Percentiles rank a stretch among this genome's conserved stretches.
Conservation (phyloP, 2,888 invertebrate species). For the Crocallis elinguaria region DNA sequence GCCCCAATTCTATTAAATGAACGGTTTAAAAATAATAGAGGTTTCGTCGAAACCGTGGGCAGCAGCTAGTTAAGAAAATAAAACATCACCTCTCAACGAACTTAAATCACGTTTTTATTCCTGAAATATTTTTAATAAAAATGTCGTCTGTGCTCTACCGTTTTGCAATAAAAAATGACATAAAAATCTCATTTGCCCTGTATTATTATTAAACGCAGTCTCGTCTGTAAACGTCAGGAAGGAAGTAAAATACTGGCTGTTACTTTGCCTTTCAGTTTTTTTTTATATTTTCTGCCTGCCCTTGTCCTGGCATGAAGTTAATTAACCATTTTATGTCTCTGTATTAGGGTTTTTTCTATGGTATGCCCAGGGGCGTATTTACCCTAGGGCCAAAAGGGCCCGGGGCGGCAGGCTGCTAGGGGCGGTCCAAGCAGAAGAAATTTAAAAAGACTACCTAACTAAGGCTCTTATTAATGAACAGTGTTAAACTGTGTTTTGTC, state of each 20-base stretch:
- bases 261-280: neutral
- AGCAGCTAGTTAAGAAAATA: slow-evolving; percentile 9
- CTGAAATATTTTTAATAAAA: slow-evolving; percentile 34
- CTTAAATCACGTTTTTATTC: slow-evolving; percentile 17
- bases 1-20: too few species aligned
- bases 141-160: slow-evolving; percentile 24
- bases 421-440: too few species aligned
- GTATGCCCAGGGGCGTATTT: too few species aligned
- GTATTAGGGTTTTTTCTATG: too few species aligned
- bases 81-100: neutral
- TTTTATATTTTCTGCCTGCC: slow-evolving; percentile 4
- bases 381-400: too few species aligned
- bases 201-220: slow-evolving; percentile 25
- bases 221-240: slow-evolving; percentile 16
- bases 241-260: slow-evolving; percentile 13
- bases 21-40: too few species aligned
- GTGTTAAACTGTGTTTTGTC: too few species aligned
- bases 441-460: too few species aligned
- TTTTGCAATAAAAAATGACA: slow-evolving; percentile 32
- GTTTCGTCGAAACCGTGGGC: too few species aligned
- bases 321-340: neutral
- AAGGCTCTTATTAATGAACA: too few species aligned
- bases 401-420: too few species aligned
- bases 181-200: slow-evolving; percentile 35
- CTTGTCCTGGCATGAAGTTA: neutral